Base-by-base conservation (phyloP, 2,888 invertebrate species). In the Phytoseiulus persimilis region DNA sequence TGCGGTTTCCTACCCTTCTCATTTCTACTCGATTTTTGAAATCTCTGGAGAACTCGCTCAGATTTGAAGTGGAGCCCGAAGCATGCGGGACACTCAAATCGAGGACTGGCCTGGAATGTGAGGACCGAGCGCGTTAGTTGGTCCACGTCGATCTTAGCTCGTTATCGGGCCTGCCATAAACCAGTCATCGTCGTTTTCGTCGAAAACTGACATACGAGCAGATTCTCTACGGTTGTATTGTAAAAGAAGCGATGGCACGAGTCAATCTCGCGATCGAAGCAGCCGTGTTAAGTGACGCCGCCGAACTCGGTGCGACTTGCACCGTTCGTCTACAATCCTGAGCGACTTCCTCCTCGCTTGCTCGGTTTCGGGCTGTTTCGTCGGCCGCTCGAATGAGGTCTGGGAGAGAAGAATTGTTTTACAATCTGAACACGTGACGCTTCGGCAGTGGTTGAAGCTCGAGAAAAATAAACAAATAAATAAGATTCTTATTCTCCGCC, bases 181-280 rank as follows among this genome's bases (percentile, higher is more conserved):
- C 65, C 11, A 6, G 65, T 65, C 65, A 18, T 11, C 65, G 18
- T 6, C 5, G 28, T 65, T 65, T 28, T 65, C 11, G 1, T 65
- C 18, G 65, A 65, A 65, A 65, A 65, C 65, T 65, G 65, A 65
- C 18, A 65, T 65, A 65, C 18, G 65, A 65, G 65, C 65, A 23
- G 18, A 65, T 46, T 46, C 46, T 46, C 46, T 46, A 14, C 46
- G 46, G 14, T 14, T 65, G 65, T 65, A 65, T 65, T 65, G 65
- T 65, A 65, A 65, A 65, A 65, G 65, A 65, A 65, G 65, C 65
- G 65, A 65, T 65, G 65, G 65, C 65, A 65, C 65, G 65, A 65
- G 65, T 18, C 65, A 23, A 65, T 65, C 65, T 28, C 65, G 65
- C 23, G 23, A 65, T 65, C 65, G 65, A 23, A 6, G 65, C 65